Conservation (phyloP, 1,140 invertebrate species). For the Oppia nitens region DNA sequence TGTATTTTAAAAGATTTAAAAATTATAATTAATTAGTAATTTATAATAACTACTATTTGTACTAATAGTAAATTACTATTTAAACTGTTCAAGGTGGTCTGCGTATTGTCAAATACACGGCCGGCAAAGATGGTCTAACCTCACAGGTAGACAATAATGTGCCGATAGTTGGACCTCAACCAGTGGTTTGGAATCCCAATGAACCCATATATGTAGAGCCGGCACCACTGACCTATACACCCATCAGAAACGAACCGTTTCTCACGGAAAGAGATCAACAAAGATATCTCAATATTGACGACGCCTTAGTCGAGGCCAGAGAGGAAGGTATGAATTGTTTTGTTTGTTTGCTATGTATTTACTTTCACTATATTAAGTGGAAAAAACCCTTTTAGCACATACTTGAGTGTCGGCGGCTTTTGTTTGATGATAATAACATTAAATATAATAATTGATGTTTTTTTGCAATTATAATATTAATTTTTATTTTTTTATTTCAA, state of each 20-base stretch:
- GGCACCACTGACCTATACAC: neutral
- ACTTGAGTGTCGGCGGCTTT: too few species aligned
- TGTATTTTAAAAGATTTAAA: too few species aligned
- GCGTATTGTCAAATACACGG: slow-evolving; percentile 44
- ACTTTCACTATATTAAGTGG: too few species aligned
- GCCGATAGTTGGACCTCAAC: slow-evolving; percentile 2
- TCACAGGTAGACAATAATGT: slow-evolving; percentile 29
- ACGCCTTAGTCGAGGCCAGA: neutral
- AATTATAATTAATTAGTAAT: too few species aligned
- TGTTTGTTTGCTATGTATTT: too few species aligned
- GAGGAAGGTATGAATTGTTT: neutral
- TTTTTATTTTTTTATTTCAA: too few species aligned
- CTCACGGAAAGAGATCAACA: neutral
- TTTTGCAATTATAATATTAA: too few species aligned
- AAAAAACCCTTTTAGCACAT: too few species aligned
- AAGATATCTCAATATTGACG: neutral
- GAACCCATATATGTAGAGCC: neutral
- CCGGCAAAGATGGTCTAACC: slow-evolving; percentile 46
- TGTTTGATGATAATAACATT: too few species aligned
- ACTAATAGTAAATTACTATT: too few species aligned
- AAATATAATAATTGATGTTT: too few species aligned
- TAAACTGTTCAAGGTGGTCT: slow-evolving; percentile 38
- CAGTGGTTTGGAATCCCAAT: neutral
- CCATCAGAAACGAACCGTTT: neutral
- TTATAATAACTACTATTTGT: too few species aligned